phyloP scores from a whole-genome alignment of 1,140 invertebrate genomes.

The Magallana ariakensis region DNA sequence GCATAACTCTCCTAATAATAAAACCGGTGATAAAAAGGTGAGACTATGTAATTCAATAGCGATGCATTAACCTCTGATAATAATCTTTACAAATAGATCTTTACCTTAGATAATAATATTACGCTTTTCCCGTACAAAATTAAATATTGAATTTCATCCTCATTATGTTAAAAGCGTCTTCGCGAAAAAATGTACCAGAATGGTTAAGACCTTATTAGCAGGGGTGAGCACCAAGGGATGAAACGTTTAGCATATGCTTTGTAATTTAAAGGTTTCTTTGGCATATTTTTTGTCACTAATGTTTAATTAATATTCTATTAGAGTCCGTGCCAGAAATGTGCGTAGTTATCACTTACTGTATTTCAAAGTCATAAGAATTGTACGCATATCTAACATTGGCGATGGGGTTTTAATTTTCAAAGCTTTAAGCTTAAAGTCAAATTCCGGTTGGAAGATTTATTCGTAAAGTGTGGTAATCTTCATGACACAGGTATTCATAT shows the following conservation, averaged over 20 bases:
- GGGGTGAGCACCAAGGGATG: background rate
- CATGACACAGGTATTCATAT: too few relatives aligned
- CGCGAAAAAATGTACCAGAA: background rate
- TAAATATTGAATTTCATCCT: conserved; percentile 15
- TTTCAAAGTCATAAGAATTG: too few relatives aligned
- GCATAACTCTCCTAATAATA: background rate
- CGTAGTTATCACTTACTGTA: too few relatives aligned
- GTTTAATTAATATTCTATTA: background rate
- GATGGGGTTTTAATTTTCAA: too few relatives aligned
- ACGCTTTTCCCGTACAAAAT: background rate
- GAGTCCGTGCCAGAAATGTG: background rate
- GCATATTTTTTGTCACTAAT: background rate
- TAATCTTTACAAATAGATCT: background rate
- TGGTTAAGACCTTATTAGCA: background rate
- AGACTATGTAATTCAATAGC: background rate
- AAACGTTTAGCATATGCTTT: conserved; percentile 8
- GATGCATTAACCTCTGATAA: conserved; percentile 4
- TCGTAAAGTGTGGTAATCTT: too few relatives aligned
- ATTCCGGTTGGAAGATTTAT: too few relatives aligned
- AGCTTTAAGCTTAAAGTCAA: too few relatives aligned
- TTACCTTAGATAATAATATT: background rate
- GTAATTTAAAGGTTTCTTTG: background rate
- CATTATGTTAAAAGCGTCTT: conserved; percentile 3
- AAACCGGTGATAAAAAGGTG: background rate
- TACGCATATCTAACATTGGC: too few relatives aligned